Evolutionary conservation across 2,888 invertebrate genomes (phyloP).

Genomic region (Pseudolycoriella hygida): DNA sequence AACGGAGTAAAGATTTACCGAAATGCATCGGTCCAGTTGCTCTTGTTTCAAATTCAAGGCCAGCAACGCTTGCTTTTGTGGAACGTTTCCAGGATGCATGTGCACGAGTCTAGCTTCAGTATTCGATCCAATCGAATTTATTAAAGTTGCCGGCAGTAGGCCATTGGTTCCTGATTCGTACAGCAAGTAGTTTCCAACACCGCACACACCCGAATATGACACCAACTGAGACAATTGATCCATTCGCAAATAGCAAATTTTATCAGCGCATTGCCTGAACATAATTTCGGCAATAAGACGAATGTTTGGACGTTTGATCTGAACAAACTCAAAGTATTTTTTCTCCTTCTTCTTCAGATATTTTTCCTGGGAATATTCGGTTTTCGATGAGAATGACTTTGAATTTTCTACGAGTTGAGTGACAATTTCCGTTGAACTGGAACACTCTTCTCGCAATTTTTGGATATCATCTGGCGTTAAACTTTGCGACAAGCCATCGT

Average conservation of each 20-base stretch:
- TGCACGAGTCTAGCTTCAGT: slow-evolving; percentile 50
- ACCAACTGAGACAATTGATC: slow-evolving; percentile 84
- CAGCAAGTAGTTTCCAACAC: slow-evolving; percentile 57
- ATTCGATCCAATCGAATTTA: slow-evolving; percentile 54
- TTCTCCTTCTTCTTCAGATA: slow-evolving; percentile 89
- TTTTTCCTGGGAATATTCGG: slow-evolving; percentile 84
- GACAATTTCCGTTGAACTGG: slow-evolving; percentile 67
- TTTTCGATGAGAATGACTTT: slow-evolving; percentile 75
- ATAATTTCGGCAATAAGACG: slow-evolving; percentile 70
- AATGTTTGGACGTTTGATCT: slow-evolving; percentile 63
- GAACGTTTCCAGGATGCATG: slow-evolving; percentile 64
- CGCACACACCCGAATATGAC: slow-evolving; percentile 61
- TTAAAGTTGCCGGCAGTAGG: slow-evolving; percentile 60
- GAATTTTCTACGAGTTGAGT: slow-evolving; percentile 79
- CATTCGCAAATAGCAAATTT: slow-evolving; percentile 58
- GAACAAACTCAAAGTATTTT: slow-evolving; percentile 75
- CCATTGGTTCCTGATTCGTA: slow-evolving; percentile 85
- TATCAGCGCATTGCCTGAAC: slow-evolving; percentile 57
- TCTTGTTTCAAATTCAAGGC: slow-evolving; percentile 64
- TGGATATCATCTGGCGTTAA: slow-evolving; percentile 69
- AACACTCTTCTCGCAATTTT: slow-evolving; percentile 54
- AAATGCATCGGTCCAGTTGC: slow-evolving; percentile 49
- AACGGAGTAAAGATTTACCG: slow-evolving; percentile 60
- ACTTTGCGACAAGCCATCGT: slow-evolving; percentile 56
- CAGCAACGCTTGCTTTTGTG: slow-evolving; percentile 57